Conservation (phyloP, 2,113 vertebrate genomes). For the Agapornis roseicollis region DNA sequence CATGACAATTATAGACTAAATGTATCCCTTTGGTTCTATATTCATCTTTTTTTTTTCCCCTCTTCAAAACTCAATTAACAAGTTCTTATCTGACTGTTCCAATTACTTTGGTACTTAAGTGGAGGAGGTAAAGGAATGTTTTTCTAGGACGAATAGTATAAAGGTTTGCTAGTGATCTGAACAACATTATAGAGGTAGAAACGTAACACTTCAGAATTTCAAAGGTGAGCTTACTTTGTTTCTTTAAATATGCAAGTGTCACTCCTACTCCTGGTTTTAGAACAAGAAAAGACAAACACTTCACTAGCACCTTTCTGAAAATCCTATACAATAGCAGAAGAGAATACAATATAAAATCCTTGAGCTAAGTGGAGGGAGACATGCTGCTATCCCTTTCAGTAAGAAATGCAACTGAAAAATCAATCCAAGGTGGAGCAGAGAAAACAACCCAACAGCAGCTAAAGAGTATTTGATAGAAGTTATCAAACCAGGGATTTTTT, state of each 20-base stretch:
- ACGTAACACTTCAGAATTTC: not conserved
- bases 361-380: not conserved
- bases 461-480: not conserved
- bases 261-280: conserved; percentile 10
- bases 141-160: not conserved
- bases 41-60: not conserved
- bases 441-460: not conserved
- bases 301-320: not conserved
- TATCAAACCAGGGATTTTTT: not conserved
- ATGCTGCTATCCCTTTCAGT: not conserved
- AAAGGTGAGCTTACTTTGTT: not conserved
- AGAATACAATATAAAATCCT: conserved; percentile 18
- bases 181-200: not conserved
- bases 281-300: not conserved
- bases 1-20: not conserved
- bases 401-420: conserved; percentile 15
- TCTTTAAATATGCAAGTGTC: not conserved
- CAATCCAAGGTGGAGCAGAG: not conserved
- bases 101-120: not conserved
- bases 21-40: not conserved
- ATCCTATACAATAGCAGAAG: not conserved
- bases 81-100: not conserved
- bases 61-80: not conserved
- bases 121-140: not conserved
- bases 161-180: not conserved